Evolutionary conservation across 2,888 invertebrate species (phyloP), one percentile per base, ranked within the genome.

Genomic region (Ganaspis brasiliensis): DNA sequence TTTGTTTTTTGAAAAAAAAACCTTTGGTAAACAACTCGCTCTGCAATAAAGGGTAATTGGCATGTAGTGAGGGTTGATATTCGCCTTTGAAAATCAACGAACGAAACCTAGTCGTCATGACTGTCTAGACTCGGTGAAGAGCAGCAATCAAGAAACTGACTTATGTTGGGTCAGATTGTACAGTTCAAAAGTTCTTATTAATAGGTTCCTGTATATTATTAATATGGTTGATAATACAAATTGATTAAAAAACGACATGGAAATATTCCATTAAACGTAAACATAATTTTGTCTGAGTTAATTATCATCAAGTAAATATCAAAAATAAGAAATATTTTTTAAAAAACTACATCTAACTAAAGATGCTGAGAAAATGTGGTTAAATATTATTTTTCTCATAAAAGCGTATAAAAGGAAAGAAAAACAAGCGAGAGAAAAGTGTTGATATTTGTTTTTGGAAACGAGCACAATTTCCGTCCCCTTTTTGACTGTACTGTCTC

Each of bases 401-500:
- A 37, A 37, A 37, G 10, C n/a, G 9, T 4, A 12, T 35, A 12
- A n/a, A 35, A 61, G 16, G 9, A 37, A 37, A 10, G 6, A 37
- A 61, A 37, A 61, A 19, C 31, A 37, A 1, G 21, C 37, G 21
- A 37, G 16, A 61, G 14, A 6, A 21, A 63, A 63, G 37, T 63
- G 24, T 40, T 63, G 19, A 40, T 40, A 63, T 63, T 63, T 63
- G 37, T 40, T 40, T 63, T 63, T 14, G 21, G 37, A n/a, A 63
- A 61, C 14, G 63, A 14, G 16, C 19, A 40, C 63, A 40, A 63
- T 63, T 63, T 63, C 21, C 21, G 40, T 24, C 21, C 14, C 37
- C 63, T 40, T 37, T 63, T 63, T 63, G 61, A 37, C 40, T 63
- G 63, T 63, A 63, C 37, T 63, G 21, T 63, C 35, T 61, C 37